phyloP scores from a whole-genome alignment of 2,113 vertebrate species.

The Chaetorhynchus papuensis region DNA sequence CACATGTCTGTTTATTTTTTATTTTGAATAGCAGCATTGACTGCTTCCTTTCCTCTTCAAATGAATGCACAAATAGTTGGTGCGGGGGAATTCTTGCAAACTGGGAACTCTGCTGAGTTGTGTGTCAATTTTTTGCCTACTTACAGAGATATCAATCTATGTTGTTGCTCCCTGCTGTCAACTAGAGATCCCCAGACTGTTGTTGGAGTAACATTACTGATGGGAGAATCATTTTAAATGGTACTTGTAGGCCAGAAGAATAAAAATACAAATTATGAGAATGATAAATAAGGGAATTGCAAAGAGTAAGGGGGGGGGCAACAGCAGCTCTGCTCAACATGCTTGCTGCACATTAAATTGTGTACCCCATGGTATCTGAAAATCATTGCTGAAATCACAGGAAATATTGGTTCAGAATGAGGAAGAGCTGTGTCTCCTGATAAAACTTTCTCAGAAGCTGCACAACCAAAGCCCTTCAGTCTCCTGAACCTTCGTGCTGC shows the following conservation, averaged over 20 bases:
- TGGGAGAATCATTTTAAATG: not conserved
- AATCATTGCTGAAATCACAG: slow-evolving; percentile 15
- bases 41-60: not conserved
- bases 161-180: not conserved
- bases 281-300: not conserved
- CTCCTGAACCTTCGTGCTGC: not conserved
- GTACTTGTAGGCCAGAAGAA: not conserved
- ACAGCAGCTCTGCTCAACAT: not conserved
- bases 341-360: not conserved
- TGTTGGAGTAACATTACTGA: not conserved
- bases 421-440: slow-evolving; percentile 9
- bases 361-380: not conserved
- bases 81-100: not conserved
- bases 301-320: not conserved
- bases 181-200: not conserved
- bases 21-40: slow-evolving; percentile 45
- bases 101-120: not conserved
- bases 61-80: not conserved
- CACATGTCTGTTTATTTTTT: slow-evolving; percentile 20
- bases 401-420: not conserved
- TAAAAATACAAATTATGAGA: not conserved
- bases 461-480: not conserved
- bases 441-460: not conserved
- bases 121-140: not conserved
- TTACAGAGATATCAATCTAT: not conserved